Conservation (phyloP, 2,113 vertebrate species). For the Promerops cafer region DNA sequence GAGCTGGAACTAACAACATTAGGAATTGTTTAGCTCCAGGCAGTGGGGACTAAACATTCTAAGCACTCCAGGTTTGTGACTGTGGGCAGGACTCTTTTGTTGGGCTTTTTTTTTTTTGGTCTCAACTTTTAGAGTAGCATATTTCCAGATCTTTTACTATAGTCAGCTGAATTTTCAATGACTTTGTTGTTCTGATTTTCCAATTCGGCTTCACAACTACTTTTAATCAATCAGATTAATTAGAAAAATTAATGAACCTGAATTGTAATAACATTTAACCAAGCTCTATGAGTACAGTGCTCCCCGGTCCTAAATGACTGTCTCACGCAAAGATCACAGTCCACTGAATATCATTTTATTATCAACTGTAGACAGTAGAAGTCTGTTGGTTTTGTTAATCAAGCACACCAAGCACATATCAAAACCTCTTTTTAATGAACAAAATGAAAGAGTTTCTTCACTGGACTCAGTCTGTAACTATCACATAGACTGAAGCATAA, state of each 20-base stretch:
- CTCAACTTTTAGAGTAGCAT: background rate
- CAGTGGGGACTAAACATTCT: background rate
- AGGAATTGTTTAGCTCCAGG: background rate
- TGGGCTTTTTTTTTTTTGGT: background rate
- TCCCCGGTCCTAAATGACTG: background rate
- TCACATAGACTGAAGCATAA: background rate
- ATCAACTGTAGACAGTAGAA: background rate
- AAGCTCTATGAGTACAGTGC: background rate
- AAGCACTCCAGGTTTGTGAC: background rate
- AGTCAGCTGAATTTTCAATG: background rate
- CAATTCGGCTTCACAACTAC: background rate
- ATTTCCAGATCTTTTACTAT: background rate
- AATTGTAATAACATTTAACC: conserved; percentile 31
- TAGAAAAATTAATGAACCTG: conserved; percentile 23
- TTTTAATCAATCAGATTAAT: conserved; percentile 45
- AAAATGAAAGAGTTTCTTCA: background rate
- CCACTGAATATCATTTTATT: conserved; percentile 36
- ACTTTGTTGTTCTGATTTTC: background rate
- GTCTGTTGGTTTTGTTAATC: background rate
- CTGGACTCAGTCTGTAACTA: background rate
- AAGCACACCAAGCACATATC: background rate
- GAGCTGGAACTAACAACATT: background rate
- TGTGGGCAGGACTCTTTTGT: too few species aligned
- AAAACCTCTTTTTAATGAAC: conserved; percentile 17
- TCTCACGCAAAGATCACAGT: background rate